Conservation (phyloP, 1,140 invertebrate species). For the Pentalonia nigronervosa region DNA sequence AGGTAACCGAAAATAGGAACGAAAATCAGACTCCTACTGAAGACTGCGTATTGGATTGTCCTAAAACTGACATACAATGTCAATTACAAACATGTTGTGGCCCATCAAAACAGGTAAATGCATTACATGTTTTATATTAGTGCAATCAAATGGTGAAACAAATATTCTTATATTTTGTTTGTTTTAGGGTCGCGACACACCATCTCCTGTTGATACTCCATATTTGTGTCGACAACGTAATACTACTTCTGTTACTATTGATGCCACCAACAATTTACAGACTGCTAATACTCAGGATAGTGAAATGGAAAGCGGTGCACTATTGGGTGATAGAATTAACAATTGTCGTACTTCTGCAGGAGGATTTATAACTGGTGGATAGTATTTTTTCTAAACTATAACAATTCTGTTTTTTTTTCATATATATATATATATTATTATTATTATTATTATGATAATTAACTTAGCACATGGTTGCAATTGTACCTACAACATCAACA, state of each 20-base stretch:
- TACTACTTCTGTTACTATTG: slow-evolving; percentile 63
- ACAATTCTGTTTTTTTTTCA: slow-evolving; percentile 14
- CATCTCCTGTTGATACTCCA: slow-evolving; percentile 78
- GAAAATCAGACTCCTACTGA: slow-evolving; percentile 67
- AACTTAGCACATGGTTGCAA: slow-evolving; percentile 34
- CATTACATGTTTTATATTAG: neutral
- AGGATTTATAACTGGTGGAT: slow-evolving; percentile 44
- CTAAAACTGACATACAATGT: slow-evolving; percentile 82
- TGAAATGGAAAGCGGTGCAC: slow-evolving; percentile 71
- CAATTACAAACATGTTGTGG: slow-evolving; percentile 85
- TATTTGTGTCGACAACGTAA: slow-evolving; percentile 80
- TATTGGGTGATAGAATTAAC: slow-evolving; percentile 63
- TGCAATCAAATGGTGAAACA: neutral
- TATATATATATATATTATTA: neutral
- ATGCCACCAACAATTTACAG: slow-evolving; percentile 61
- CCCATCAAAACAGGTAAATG: slow-evolving; percentile 71
- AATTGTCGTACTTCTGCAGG: slow-evolving; percentile 17
- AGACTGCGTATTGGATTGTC: slow-evolving; percentile 85
- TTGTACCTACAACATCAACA: slow-evolving; percentile 20
- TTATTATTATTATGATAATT: neutral
- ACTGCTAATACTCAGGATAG: slow-evolving; percentile 66
- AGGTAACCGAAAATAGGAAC: slow-evolving; percentile 68
- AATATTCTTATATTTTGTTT: neutral
- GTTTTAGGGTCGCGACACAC: slow-evolving; percentile 74
- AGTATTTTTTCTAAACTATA: slow-evolving; percentile 41